These are phyloP conservation scores for Morinoia aosen DNA, from an alignment of 2,888 invertebrate species.

Conservation along the genomic window DNA sequence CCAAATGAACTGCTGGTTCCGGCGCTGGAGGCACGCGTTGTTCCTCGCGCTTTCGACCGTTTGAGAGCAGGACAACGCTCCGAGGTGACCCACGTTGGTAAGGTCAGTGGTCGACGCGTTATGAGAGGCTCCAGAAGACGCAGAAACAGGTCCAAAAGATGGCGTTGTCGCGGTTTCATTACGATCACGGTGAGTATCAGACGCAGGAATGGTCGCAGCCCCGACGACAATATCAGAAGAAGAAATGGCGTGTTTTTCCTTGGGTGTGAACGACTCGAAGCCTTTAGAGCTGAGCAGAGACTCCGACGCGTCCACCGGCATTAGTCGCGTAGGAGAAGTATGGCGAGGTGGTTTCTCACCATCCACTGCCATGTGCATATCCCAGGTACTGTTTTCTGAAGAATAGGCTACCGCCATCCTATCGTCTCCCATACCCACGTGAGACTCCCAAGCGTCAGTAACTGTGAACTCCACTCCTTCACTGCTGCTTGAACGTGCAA, in stretches of 20 bases:
- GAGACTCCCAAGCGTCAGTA: not conserved
- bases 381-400: not conserved
- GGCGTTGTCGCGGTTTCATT: not conserved
- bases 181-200: not conserved
- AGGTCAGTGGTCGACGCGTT: not conserved
- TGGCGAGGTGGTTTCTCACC: not conserved
- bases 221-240: not conserved
- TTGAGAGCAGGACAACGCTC: not conserved
- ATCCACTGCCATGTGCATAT: not conserved
- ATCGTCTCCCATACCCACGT: not conserved
- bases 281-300: not conserved
- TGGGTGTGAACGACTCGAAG: not conserved
- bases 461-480: not conserved
- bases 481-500: not conserved
- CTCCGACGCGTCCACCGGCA: not conserved
- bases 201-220: not conserved
- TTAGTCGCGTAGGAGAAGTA: not conserved
- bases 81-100: not conserved
- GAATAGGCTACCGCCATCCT: not conserved
- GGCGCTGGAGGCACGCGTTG: conserved; percentile 7
- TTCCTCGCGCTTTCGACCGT: conserved; percentile 1
- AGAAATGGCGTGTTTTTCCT: not conserved
- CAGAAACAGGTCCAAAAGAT: too few relatives aligned
- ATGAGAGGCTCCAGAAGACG: too few relatives aligned
- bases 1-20: conserved; percentile 48